These are phyloP conservation scores for Ditylenchus weischeri DNA, from an alignment of 2,888 invertebrate species.

Conservation along the genomic window DNA sequence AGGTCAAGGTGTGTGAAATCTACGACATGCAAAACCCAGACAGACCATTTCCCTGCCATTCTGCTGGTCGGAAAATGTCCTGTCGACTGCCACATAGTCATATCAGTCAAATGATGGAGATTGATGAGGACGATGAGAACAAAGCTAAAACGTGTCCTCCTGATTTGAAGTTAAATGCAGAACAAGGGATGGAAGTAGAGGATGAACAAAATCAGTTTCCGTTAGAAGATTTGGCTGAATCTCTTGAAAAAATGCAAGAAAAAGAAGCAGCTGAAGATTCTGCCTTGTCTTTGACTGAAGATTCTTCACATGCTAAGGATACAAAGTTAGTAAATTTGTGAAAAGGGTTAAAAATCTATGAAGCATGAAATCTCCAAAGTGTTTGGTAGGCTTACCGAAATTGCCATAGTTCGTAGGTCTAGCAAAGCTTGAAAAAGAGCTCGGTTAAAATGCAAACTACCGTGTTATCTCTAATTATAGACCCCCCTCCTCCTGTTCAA, in stretches of 20 bases:
- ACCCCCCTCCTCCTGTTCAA: too few species aligned
- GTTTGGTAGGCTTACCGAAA: neutral
- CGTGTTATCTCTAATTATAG: too few species aligned
- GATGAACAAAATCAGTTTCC: slow-evolving; percentile 8
- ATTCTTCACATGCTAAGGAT: slow-evolving; percentile 9
- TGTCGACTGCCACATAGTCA: neutral
- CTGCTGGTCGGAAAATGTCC: neutral
- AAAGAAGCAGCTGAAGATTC: slow-evolving; percentile 31
- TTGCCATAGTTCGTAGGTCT: too few species aligned
- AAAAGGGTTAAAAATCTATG: neutral
- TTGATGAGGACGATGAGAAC: slow-evolving; percentile 6
- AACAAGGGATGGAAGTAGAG: slow-evolving; percentile 2
- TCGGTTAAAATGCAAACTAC: too few species aligned
- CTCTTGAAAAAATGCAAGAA: neutral
- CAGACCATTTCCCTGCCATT: neutral
- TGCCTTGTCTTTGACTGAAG: slow-evolving; percentile 36
- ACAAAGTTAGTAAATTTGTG: neutral
- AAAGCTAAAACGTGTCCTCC: slow-evolving; percentile 5
- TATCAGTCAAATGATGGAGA: neutral
- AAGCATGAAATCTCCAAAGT: too few species aligned
- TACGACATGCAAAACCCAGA: slow-evolving; percentile 30
- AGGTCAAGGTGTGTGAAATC: slow-evolving; percentile 37
- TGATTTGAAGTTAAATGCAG: neutral
- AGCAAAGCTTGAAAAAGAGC: too few species aligned
- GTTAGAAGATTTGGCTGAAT: too few species aligned